Percentiles rank a stretch among this genome's conserved stretches.
Evolutionary conservation across 2,888 invertebrate genomes (phyloP).

Genomic region (Catocala nupta): DNA sequence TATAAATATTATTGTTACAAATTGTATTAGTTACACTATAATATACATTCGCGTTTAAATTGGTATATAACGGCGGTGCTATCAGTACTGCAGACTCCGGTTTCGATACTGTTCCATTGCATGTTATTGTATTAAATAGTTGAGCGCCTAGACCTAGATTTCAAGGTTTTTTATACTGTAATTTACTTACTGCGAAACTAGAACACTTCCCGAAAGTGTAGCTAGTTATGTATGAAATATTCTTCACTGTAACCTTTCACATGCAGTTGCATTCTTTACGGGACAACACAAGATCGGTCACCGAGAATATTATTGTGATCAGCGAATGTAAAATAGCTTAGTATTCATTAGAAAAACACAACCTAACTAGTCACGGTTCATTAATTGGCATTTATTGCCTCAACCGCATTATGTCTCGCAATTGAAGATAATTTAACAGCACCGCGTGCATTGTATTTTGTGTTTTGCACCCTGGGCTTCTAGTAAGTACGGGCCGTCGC

Average conservation of each 20-base stretch:
- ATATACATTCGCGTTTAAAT: constrained; percentile 6
- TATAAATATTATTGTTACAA: neutral
- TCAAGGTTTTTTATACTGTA: constrained; percentile 47
- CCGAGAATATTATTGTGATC: constrained; percentile 16
- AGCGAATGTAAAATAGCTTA: constrained; percentile 20
- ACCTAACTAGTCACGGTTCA: constrained; percentile 25
- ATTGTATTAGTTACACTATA: neutral
- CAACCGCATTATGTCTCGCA: constrained; percentile 25
- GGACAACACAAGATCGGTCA: constrained; percentile 1
- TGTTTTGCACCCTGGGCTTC: constrained; percentile 27
- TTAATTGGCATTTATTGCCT: constrained; percentile 26
- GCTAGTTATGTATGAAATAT: neutral
- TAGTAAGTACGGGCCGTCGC: constrained; percentile 29
- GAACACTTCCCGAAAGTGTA: constrained; percentile 38
- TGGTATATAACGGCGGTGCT: constrained; percentile 30
- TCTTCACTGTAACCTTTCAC: neutral
- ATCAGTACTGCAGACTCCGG: constrained; percentile 33
- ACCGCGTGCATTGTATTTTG: constrained; percentile 27
- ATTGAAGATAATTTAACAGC: constrained; percentile 34
- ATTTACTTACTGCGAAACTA: constrained; percentile 34
- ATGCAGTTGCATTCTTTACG: neutral
- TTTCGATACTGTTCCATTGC: constrained; percentile 48
- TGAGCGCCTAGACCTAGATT: constrained; percentile 62
- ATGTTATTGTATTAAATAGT: constrained; percentile 47
- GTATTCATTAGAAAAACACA: constrained; percentile 26